Evolutionary conservation across 2,888 invertebrate species (phyloP).

Genomic region (Cryptocephalus primarius): DNA sequence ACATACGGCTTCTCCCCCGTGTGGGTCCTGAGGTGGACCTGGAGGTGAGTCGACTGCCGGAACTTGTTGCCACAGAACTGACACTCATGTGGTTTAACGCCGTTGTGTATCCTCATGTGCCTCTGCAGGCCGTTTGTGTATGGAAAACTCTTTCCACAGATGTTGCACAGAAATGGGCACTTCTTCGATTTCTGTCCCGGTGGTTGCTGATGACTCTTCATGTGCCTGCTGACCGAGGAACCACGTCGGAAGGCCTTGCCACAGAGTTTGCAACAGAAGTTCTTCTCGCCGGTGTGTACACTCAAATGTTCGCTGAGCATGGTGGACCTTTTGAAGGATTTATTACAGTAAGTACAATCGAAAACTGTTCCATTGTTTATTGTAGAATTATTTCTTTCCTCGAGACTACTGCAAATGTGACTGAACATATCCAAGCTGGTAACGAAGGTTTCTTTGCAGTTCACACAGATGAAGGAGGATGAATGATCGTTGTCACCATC

Average conservation of each 20-base stretch:
- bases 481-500: background rate
- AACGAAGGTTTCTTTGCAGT: background rate
- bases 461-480: background rate
- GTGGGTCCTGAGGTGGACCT: slow-evolving; percentile 30
- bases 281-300: slow-evolving; percentile 26
- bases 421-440: background rate
- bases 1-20: slow-evolving; percentile 24
- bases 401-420: background rate
- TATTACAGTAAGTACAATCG: slow-evolving; percentile 13
- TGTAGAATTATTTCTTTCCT: too few species aligned
- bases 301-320: slow-evolving; percentile 27
- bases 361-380: slow-evolving; percentile 14
- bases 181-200: slow-evolving; percentile 28
- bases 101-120: slow-evolving; percentile 34
- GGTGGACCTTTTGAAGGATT: slow-evolving; percentile 24
- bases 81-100: slow-evolving; percentile 32
- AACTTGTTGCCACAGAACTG: slow-evolving; percentile 32
- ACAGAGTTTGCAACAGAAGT: slow-evolving; percentile 25
- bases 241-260: slow-evolving; percentile 25
- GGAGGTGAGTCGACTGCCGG: slow-evolving; percentile 35
- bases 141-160: slow-evolving; percentile 32
- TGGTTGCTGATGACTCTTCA: slow-evolving; percentile 22
- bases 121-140: slow-evolving; percentile 29
- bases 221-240: slow-evolving; percentile 26
- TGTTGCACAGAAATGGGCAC: slow-evolving; percentile 29